Evolutionary conservation across 2,888 invertebrate species (phyloP), one percentile per base, ranked within the genome.

Genomic region (Platycnemis pennipes): DNA sequence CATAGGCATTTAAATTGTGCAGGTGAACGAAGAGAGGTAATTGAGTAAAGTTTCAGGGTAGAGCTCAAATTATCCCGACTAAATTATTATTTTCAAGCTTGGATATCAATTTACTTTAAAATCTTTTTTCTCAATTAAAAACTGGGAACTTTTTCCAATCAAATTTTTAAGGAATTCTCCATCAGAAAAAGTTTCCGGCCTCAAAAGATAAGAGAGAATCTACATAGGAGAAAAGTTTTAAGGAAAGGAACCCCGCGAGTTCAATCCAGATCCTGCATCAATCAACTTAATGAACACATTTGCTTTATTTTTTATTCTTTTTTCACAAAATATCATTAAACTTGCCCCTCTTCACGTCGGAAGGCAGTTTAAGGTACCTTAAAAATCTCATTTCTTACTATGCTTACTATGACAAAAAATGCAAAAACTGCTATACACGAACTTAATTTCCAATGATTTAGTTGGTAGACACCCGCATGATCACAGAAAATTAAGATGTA

Each of bases 201-300:
- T 42, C 13, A 42, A 56, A 56, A 89, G 37, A 89, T 42, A 44
- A 44, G n/a, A 63, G 13, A n/a, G 19, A 56, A 45, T 44, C 42
- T 56, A n/a, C n/a, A 13, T 22, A 8, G 42, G 42, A 63, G 91
- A 91, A 91, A 56, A 63, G 44, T 91, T 87, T 69, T 69, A 69
- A 69, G 91, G 44, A 91, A 91, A 49, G 49, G 69, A 91, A 69
- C 63, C 91, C 91, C 91, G 91, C 44, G 56, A 91, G 91, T 91
- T 91, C 91, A 91, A 91, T 91, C 91, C 91, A 91, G 91, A 91
- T 91, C 44, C 91, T 37, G 63, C 91, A 91, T 91, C 91, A 91
- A 91, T 91, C 91, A 91, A 91, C 63, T 91, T 91, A 91, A 91
- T 91, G 63, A 44, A 45, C 44, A 91, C 63, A 44, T 69, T 63